Evolutionary conservation across 2,888 invertebrate species (phyloP), one percentile per base, ranked within the genome.

Genomic region (Xylota segnis): DNA sequence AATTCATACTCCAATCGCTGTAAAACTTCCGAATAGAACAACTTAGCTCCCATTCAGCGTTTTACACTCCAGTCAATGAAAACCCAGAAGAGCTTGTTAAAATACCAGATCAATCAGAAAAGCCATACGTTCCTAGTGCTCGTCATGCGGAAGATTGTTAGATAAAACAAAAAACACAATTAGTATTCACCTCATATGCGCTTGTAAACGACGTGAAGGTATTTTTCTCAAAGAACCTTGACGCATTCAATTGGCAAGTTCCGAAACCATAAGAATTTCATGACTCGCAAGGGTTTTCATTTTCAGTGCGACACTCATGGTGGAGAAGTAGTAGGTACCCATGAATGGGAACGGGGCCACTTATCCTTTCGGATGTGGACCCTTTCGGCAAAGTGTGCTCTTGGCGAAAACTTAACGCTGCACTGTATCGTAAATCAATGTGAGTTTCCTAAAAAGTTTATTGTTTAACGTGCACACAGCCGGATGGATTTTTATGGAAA

Each of bases 171-270:
- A n/a, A 4, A 18, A n/a, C 6, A 43, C 14, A 52, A 63, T 74
- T 74, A 74, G 54, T 45, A 74, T 74, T 74, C 74, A 65, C 32
- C n/a, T 6, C 34, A 45, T 14, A 37, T 40, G 6, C 32, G 50
- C 23, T 9, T 50, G 18, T n/a, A 16, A 27, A 4, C 16, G 45
- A 65, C 74, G 74, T 74, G 74, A 27, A 54, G 74, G 34, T 43
- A 63, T 74, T 72, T 54, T 40, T 23, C 27, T 16, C 32, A 10
- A 71, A 50, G 29, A 40, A 37, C 66, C 34, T 68, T 68, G 12
- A 52, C n/a, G 18, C 16, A 52, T 61, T 61, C 18, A 27, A 40
- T 54, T 40, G 50, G 4, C n/a, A 58, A 59, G 59, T 61, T 18
- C 47, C 14, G 29, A 50, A 61, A 32, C 29, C 54, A 54, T 61